Evolutionary conservation across 2,797 vertebrate species (phyloP).

Genomic region (Hoplostethus atlanticus): DNA sequence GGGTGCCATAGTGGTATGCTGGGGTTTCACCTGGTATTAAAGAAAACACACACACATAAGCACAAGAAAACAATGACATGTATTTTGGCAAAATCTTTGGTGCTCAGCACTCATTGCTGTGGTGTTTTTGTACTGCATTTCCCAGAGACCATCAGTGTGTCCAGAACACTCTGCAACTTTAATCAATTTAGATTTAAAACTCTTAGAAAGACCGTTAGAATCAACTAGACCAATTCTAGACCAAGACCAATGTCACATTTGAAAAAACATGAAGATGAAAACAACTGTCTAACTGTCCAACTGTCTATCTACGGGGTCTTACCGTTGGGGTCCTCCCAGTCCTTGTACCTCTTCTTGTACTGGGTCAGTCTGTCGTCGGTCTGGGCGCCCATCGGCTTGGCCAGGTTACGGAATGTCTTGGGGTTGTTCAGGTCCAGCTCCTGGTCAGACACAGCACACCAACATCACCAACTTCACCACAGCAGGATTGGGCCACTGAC

Average conservation of each 20-base stretch:
- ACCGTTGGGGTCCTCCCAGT: constrained; percentile 99
- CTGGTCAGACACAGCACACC: constrained; percentile 67
- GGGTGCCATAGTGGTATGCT: constrained; percentile 98
- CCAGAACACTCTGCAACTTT: too few species aligned
- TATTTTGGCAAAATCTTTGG: too few species aligned
- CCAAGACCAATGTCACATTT: too few species aligned
- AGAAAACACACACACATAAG: background rate
- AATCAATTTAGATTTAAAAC: too few species aligned
- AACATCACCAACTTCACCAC: background rate
- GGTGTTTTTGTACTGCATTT: too few species aligned
- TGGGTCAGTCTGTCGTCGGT: constrained; percentile 96
- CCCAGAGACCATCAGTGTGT: too few species aligned
- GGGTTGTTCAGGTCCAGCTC: constrained; percentile 96
- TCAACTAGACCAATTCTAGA: too few species aligned
- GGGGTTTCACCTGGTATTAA: constrained; percentile 92
- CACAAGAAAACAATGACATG: background rate
- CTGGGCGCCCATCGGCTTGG: constrained; percentile 99
- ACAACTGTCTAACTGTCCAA: too few species aligned
- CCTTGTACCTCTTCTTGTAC: constrained; percentile 98
- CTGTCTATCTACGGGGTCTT: constrained; percentile 18
- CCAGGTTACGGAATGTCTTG: constrained; percentile 96
- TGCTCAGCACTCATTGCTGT: too few species aligned
- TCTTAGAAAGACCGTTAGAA: too few species aligned
- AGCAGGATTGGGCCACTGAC: background rate
- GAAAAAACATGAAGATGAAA: too few species aligned